Evolutionary conservation across 2,113 vertebrate genomes (phyloP).

Genomic region (Lagenorhynchus albirostris): DNA sequence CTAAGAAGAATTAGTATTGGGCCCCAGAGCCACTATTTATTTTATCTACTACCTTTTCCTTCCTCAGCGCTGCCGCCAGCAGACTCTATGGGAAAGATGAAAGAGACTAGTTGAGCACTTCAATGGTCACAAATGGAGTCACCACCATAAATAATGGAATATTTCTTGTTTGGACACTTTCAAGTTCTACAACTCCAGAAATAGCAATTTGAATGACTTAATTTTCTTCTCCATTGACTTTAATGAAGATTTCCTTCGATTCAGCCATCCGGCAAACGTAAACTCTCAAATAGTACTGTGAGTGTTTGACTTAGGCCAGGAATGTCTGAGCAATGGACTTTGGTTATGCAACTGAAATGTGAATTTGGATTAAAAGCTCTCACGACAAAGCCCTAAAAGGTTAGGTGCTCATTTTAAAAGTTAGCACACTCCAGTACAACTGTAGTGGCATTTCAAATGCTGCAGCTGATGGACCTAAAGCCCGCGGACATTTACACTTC

Average conservation of each 20-base stretch:
- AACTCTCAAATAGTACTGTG: slow-evolving; percentile 14
- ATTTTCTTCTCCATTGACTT: slow-evolving; percentile 77
- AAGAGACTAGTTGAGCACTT: slow-evolving; percentile 29
- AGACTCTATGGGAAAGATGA: not conserved
- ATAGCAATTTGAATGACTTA: slow-evolving; percentile 71
- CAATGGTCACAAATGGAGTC: slow-evolving; percentile 18
- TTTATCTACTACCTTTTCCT: not conserved
- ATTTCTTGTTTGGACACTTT: slow-evolving; percentile 72
- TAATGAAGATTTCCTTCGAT: slow-evolving; percentile 65
- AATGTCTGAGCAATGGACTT: slow-evolving; percentile 42
- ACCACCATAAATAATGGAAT: slow-evolving; percentile 59
- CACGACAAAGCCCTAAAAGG: slow-evolving; percentile 21
- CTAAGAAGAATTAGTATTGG: not conserved
- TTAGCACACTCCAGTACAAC: not conserved
- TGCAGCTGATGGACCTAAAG: not conserved
- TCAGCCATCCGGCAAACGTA: slow-evolving; percentile 32
- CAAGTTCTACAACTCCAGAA: slow-evolving; percentile 65
- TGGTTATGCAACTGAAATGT: slow-evolving; percentile 55
- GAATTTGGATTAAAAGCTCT: slow-evolving; percentile 56
- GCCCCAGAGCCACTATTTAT: not conserved
- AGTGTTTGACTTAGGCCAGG: slow-evolving; percentile 35
- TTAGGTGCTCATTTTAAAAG: slow-evolving; percentile 19
- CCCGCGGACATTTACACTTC: not conserved
- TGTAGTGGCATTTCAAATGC: not conserved
- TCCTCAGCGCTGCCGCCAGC: not conserved